Base-by-base conservation (phyloP, 2,888 invertebrate species). In the Dilophus febrilis region DNA sequence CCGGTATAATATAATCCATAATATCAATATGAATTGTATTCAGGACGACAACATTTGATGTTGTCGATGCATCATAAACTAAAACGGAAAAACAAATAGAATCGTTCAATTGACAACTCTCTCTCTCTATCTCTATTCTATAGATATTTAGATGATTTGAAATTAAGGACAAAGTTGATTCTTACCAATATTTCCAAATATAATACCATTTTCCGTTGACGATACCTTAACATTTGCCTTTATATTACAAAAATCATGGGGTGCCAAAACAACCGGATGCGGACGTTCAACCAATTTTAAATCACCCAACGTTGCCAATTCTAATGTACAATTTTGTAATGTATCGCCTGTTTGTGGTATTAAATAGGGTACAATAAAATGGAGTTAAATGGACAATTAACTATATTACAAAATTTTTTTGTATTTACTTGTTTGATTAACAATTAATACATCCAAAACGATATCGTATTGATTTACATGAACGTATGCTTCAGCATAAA, bases 21-120 rank as follows among this genome's bases (percentile, higher is more conserved):
- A 98, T 95, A 65, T 98, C 98, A 57, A 99, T 95, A 63, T 97
- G 95, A 55, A 99, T 97, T 61, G 99, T 98, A 60, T 97, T 95
- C 38, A 99, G 70, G 12, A 98, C 97, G 28, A 99, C 95, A 45
- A 95, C 95, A 61, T 95, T 97, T 3, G 62, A 59, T 37, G 59
- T 61, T 4, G 56, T 56, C 8, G 83, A 82, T 39, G 98, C 85
- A 58, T 98, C 97, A 63, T 97, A 98, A 41, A 95, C 94, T 86
- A 60, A 29, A 58, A 56, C 40, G 39, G 37, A 41, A 40, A 45
- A 35, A 42, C 6, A 19, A 18, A 37, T 28, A 35, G 28, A 22
- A 32, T 38, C 7, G 6, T 22, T 11, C 3, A 16, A 27, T 14
- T 13, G 10, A 34, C 28, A 26, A 34, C 8, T 31, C 40, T 13